Conservation (phyloP, 2,888 invertebrate species). For the Cinara cedri region DNA sequence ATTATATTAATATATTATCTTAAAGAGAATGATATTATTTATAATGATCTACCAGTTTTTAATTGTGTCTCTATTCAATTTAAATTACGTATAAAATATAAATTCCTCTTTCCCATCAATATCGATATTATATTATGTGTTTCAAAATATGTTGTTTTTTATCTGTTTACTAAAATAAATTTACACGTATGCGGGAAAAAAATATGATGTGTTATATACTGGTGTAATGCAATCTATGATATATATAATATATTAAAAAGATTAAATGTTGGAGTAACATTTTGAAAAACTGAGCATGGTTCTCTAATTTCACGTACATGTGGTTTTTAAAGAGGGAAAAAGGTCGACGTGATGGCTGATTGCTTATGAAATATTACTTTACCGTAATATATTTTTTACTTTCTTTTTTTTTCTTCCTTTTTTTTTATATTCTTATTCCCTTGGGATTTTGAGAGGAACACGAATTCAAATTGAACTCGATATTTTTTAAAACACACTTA, state of each 20-base stretch:
- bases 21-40: no score
- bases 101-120: no score
- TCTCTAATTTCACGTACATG: background rate
- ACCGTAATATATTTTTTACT: background rate
- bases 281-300: conserved; percentile 13
- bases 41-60: no score
- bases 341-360: background rate
- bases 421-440: background rate
- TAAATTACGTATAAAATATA: no score
- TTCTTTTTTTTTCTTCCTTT: background rate
- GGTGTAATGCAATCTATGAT: background rate
- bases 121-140: no score
- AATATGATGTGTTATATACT: background rate
- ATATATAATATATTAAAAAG: background rate
- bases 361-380: conserved; percentile 15
- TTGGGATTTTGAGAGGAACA: background rate
- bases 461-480: background rate
- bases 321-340: conserved; percentile 13
- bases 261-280: background rate
- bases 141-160: no score
- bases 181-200: background rate
- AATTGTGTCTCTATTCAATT: no score
- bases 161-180: no score
- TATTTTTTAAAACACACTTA: no score
- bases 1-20: no score